Conservation (phyloP, 2,113 vertebrate species). For the Alaudala cheleensis region DNA sequence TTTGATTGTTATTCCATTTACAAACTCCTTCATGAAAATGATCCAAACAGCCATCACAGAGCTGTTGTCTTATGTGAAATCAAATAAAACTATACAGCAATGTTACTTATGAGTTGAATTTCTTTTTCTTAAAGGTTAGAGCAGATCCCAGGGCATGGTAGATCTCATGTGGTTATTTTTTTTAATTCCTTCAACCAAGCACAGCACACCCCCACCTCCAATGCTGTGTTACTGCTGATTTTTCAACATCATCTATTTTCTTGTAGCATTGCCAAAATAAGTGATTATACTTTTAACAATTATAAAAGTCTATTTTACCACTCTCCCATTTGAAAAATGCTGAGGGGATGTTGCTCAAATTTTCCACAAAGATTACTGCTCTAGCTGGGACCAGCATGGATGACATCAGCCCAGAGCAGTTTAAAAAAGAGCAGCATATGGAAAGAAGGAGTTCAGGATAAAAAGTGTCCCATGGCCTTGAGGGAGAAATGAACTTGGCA, state of each 20-base stretch:
- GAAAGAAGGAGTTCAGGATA: slow-evolving; percentile 13
- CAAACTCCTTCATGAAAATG: not conserved
- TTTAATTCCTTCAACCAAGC: not conserved
- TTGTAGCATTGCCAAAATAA: not conserved
- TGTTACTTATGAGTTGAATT: not conserved
- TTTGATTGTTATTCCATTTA: not conserved
- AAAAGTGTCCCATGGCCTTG: not conserved
- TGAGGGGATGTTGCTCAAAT: slow-evolving; percentile 27
- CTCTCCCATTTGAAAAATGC: not conserved
- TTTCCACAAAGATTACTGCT: slow-evolving; percentile 31
- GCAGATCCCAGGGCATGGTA: not conserved
- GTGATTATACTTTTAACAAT: not conserved
- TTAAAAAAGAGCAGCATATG: not conserved
- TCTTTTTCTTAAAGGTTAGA: not conserved
- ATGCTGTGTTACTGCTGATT: not conserved
- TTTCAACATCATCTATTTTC: not conserved
- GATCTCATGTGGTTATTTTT: not conserved
- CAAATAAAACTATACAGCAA: not conserved
- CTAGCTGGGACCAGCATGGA: not conserved
- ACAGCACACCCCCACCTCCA: not conserved
- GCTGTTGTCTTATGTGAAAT: not conserved
- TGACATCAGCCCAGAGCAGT: slow-evolving; percentile 24
- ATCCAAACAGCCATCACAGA: not conserved
- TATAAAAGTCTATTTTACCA: not conserved
- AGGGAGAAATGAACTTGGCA: not conserved